Percentiles rank a stretch among this genome's conserved stretches.
Evolutionary conservation across 1,140 invertebrate species (phyloP).

Genomic region (Leptestheria dahalacensis): DNA sequence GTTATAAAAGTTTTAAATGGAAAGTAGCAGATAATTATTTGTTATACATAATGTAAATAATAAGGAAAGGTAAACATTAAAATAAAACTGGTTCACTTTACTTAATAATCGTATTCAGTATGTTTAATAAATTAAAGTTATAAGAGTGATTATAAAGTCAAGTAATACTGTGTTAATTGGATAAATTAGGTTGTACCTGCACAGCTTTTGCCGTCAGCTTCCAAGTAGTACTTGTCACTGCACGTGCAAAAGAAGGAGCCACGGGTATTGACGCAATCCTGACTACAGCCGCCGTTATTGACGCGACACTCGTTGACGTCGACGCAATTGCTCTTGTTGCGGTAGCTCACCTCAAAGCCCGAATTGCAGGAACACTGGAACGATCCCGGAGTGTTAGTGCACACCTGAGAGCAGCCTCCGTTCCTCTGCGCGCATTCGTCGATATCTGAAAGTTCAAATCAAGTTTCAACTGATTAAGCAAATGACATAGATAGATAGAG

Average conservation of each 20-base stretch:
- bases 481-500: background rate
- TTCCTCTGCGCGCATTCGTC: constrained; percentile 20
- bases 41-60: too few species aligned
- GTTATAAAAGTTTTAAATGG: too few species aligned
- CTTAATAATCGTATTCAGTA: too few species aligned
- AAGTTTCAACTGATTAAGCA: background rate
- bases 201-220: constrained; percentile 35
- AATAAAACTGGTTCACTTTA: too few species aligned
- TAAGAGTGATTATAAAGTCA: too few species aligned
- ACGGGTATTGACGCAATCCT: constrained; percentile 34
- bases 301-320: constrained; percentile 28
- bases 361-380: constrained; percentile 19
- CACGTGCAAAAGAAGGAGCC: constrained; percentile 37
- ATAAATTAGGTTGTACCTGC: constrained; percentile 32
- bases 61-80: too few species aligned
- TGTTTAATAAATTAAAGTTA: too few species aligned
- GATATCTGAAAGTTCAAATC: constrained; percentile 17
- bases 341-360: constrained; percentile 18
- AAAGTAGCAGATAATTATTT: too few species aligned
- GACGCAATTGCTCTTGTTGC: constrained; percentile 15
- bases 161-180: too few species aligned
- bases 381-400: constrained; percentile 20
- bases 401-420: constrained; percentile 20
- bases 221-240: constrained; percentile 23
- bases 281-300: constrained; percentile 35